Base-by-base conservation (phyloP, 2,888 invertebrate species). In the Cataglyphis rosenhaueri region DNA sequence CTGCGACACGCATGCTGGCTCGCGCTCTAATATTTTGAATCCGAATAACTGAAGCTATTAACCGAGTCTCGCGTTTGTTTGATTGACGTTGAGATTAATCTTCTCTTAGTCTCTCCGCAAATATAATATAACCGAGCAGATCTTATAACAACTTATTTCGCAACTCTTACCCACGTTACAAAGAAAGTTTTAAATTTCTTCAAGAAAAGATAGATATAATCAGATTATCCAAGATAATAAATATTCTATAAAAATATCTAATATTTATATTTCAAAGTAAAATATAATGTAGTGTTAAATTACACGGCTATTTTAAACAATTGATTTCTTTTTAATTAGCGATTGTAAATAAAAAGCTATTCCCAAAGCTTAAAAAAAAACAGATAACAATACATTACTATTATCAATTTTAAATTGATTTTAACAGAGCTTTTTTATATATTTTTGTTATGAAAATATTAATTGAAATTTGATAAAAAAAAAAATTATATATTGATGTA, bases 1-100 rank as follows among this genome's bases (percentile, higher is more conserved):
- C 81, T 71, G 76, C 41, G 73, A 35, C 29, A 78, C 25, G 62
- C 41, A 68, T 38, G 68, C 41, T n/a, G 52, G 12, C 52, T 29
- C 35, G 52, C 52, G 52, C n/a, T 32, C 32, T 44, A 75, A 62
- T 52, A 29, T 48, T 76, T 62, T 38, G 29, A 21, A 38, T 52
- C 38, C 48, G 76, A 81, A 81, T 35, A 32, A 5, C 29, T 41
- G 32, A 38, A 48, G 79, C 21, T 59, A 32, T 73, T 35, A 35
- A 71, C 8, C 32, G 55, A 25, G 10, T 8, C 48, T 48, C 62
- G 15, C 32, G 35, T 32, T 29, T 55, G 32, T 15, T 57, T 21
- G 70, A 12, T 10, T 59, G 61, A 18, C 41, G n/a, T n/a, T 44
- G 18, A 64, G 44, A 74, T 62, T 64, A 32, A 64, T 1, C 61